Conservation (phyloP, 2,113 vertebrate genomes). For the Phalacrocorax brasilianus region DNA sequence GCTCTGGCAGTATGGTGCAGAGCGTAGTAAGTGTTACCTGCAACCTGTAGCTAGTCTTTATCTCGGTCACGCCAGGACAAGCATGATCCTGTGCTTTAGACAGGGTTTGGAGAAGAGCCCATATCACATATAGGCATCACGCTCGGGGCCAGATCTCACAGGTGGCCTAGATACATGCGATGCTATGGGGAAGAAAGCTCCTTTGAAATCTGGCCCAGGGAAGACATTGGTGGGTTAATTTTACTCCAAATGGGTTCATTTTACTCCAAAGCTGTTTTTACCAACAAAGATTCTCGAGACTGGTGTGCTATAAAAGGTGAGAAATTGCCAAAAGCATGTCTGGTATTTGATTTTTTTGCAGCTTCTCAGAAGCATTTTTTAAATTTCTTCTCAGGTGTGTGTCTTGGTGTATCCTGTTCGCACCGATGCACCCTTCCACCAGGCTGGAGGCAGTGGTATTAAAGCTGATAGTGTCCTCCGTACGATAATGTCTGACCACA, state of each 20-base stretch:
- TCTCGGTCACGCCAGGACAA: background rate
- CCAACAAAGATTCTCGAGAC: background rate
- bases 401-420: background rate
- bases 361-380: background rate
- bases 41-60: background rate
- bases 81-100: background rate
- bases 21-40: background rate
- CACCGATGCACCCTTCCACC: background rate
- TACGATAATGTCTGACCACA: background rate
- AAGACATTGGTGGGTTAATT: background rate
- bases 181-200: background rate
- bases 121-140: background rate
- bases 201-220: background rate
- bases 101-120: background rate
- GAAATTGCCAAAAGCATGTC: background rate
- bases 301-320: background rate
- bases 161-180: background rate
- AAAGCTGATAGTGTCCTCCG: background rate
- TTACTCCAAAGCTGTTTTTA: background rate
- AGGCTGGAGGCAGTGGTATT: background rate
- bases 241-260: background rate
- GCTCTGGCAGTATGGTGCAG: no score
- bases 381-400: background rate
- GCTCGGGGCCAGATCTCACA: background rate
- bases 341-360: background rate